Base-by-base conservation (phyloP, 2,797 vertebrate genomes). In the Rhincodon typus region DNA sequence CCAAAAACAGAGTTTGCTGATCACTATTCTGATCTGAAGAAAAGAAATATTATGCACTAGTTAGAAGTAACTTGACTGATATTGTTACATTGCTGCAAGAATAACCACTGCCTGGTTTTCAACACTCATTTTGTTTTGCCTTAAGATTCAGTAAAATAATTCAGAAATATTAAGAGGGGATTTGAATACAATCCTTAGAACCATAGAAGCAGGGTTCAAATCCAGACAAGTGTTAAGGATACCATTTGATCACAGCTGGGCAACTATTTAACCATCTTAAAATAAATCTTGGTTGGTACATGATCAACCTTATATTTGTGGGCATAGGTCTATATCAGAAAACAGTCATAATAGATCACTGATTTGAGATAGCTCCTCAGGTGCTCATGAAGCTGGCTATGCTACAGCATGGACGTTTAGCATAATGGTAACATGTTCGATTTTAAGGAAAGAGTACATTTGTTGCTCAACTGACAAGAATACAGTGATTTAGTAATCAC, bases 381-480 rank as follows among this genome's bases (percentile, higher is more conserved):
- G 30, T 38, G 25, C n/a, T 19, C 23, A 67, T 21, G 67, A 53
- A 90, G 23, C 53, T 57, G 53, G 57, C n/a, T 72, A 2, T 30
- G 25, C 62, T 38, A 21, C 66, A 46, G 53, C 50, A 87, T 87
- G 23, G 23, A 87, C 27, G 4, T 82, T 19, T 30, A 46, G 6
- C n/a, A 23, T 30, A 42, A 10, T 23, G 53, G 25, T 38, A 34
- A 57, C 0, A 0, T 42, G 23, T 50, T 96, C 53, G 42, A 69
- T 67, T 53, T 95, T 95, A 53, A 96, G 86, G 70, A 21, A 95
- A 19, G 19, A 53, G 53, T n/a, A 27, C n/a, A 93, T 84, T 38
- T 79, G 96, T 87, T 95, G 69, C 42, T 96, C 95, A 72, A 50
- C 57, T 62, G 57, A 86, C 79, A 53, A 50, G 25, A 90, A 17